phyloP scores from a whole-genome alignment of 2,113 vertebrate species.

The Corythaixoides concolor region DNA sequence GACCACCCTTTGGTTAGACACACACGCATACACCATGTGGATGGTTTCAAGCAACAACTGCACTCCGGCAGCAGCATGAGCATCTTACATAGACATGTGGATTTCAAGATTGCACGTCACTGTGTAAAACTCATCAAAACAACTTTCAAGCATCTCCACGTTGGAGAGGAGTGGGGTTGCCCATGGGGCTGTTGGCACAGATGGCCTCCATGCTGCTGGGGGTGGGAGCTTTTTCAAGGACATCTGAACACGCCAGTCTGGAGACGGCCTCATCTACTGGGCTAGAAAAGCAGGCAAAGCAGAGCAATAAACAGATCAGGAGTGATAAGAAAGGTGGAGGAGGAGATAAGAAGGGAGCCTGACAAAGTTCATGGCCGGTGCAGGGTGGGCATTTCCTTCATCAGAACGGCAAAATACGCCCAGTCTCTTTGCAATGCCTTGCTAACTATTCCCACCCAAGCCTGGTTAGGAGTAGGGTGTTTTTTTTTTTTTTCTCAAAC shows the following conservation, averaged over 20 bases:
- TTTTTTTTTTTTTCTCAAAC: background rate
- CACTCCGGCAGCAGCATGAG: background rate
- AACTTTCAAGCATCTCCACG: background rate
- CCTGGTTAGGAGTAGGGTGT: background rate
- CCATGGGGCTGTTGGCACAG: background rate
- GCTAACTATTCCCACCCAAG: background rate
- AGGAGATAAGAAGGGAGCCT: background rate
- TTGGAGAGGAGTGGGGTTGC: background rate
- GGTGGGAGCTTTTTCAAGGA: background rate
- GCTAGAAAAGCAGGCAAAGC: background rate
- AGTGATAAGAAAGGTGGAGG: background rate
- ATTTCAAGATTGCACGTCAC: background rate
- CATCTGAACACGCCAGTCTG: background rate
- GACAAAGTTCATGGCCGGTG: background rate
- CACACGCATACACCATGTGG: rapidly evolving
- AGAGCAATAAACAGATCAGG: slow-evolving; percentile 3
- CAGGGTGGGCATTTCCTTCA: background rate
- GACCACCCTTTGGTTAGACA: background rate
- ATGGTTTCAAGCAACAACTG: background rate
- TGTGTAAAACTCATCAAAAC: background rate
- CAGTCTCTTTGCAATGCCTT: background rate
- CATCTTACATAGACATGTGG: background rate
- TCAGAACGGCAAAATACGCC: rapidly evolving
- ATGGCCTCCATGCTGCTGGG: background rate
- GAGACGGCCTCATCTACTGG: background rate